Evolutionary conservation across 2,113 vertebrate species (phyloP).

Genomic region (Nycticorax nycticorax): DNA sequence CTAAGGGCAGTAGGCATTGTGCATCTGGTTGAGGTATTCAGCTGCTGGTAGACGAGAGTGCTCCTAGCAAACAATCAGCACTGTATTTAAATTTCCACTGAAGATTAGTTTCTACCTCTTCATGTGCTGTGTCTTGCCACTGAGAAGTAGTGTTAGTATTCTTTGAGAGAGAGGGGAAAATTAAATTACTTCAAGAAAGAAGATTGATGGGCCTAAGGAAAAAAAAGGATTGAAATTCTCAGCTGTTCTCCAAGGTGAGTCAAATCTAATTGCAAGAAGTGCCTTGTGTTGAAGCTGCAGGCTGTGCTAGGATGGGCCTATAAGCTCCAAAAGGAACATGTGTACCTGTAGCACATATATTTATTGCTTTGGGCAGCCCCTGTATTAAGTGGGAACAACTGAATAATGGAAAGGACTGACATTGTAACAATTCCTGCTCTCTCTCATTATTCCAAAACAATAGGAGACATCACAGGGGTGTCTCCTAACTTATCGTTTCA

Average conservation of each 20-base stretch:
- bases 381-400: neutral
- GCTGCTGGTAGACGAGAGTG: neutral
- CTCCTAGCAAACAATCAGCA: neutral
- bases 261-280: slow-evolving; percentile 51
- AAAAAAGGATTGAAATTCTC: slow-evolving; percentile 29
- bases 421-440: slow-evolving; percentile 26
- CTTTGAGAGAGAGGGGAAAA: neutral
- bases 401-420: slow-evolving; percentile 16
- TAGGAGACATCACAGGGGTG: neutral
- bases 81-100: neutral
- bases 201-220: neutral
- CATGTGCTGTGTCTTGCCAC: neutral
- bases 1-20: neutral
- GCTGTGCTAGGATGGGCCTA: neutral
- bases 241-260: slow-evolving; percentile 28
- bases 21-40: neutral
- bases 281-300: neutral
- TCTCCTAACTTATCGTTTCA: neutral
- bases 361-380: slow-evolving; percentile 5
- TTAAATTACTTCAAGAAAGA: slow-evolving; percentile 51
- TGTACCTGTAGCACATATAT: neutral
- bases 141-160: neutral
- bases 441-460: neutral
- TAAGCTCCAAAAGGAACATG: neutral
- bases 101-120: slow-evolving; percentile 28